Conservation (phyloP, 2,797 vertebrate species). For the Catharus ustulatus region DNA sequence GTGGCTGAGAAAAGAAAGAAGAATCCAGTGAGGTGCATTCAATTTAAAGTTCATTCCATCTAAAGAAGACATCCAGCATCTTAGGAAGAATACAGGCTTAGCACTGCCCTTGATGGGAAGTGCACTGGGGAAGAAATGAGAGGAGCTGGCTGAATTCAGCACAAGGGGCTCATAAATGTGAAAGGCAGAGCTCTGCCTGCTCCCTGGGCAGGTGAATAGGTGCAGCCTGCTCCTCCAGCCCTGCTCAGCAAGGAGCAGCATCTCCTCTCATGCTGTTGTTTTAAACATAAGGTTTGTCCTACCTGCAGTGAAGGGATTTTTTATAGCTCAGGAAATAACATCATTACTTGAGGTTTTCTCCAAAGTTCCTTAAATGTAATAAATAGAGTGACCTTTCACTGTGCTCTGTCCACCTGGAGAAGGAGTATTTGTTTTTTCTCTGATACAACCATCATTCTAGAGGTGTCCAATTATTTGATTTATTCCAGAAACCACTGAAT, state of each 20-base stretch:
- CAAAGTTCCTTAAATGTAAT: not conserved
- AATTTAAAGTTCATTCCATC: not conserved
- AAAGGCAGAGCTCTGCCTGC: not conserved
- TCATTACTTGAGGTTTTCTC: not conserved
- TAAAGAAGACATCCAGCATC: not conserved
- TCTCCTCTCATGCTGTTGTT: conserved; percentile 2
- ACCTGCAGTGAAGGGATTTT: not conserved
- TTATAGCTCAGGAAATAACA: not conserved
- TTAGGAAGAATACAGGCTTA: not conserved
- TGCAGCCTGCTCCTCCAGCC: not conserved
- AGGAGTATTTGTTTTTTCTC: not conserved
- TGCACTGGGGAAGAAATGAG: not conserved
- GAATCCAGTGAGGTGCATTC: not conserved
- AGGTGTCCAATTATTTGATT: not conserved
- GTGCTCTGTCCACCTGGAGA: not conserved
- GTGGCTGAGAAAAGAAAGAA: not conserved
- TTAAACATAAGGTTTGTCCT: conserved; percentile 35
- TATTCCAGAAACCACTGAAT: not conserved
- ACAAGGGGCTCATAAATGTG: not conserved
- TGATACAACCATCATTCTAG: not conserved
- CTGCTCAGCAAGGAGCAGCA: not conserved
- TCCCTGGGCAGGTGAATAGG: not conserved
- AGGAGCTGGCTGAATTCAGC: not conserved
- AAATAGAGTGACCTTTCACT: not conserved
- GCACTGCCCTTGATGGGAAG: not conserved